Conservation (phyloP, 2,113 vertebrate species). For the Oryzias woworae region DNA sequence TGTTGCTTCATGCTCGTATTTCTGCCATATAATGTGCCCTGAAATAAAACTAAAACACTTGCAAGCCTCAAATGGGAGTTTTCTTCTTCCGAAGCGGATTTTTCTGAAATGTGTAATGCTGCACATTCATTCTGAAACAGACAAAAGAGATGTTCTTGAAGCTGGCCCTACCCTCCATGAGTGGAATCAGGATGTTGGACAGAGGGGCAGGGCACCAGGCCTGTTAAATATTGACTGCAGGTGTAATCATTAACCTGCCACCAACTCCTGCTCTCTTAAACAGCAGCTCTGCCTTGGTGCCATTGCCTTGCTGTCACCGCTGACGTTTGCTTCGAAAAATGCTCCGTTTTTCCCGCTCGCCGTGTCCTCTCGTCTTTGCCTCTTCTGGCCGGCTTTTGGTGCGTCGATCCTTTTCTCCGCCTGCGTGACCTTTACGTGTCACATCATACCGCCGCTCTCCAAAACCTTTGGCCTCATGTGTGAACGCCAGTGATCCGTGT, state of each 20-base stretch:
- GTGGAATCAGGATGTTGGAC: conserved; percentile 79
- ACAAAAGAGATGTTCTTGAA: conserved; percentile 62
- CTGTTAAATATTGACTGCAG: conserved; percentile 81
- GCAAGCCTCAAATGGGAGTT: background rate
- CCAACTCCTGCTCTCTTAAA: conserved; percentile 74
- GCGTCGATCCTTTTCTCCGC: background rate
- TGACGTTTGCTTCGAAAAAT: conserved; percentile 27
- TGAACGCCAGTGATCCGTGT: conserved; percentile 2
- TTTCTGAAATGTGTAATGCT: conserved; percentile 7
- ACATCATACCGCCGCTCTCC: conserved; percentile 11
- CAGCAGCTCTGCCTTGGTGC: conserved; percentile 62
- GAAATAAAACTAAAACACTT: too few relatives aligned
- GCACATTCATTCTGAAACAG: conserved; percentile 32
- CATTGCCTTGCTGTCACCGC: conserved; percentile 54
- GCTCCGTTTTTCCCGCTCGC: background rate
- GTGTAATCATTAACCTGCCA: conserved; percentile 80
- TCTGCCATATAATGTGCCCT: too few relatives aligned
- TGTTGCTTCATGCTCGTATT: too few relatives aligned
- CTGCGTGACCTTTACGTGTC: background rate
- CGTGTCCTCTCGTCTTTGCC: background rate
- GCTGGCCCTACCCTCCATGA: conserved; percentile 60
- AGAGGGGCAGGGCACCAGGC: conserved; percentile 72
- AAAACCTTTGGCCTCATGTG: conserved; percentile 57
- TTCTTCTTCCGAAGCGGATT: background rate
- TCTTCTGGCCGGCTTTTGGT: background rate